A percentile compares a stretch with the other conserved stretches of the same genome.
phyloP scores from a whole-genome alignment of 2,888 invertebrate species.

The Hydrotaea diabolus region DNA sequence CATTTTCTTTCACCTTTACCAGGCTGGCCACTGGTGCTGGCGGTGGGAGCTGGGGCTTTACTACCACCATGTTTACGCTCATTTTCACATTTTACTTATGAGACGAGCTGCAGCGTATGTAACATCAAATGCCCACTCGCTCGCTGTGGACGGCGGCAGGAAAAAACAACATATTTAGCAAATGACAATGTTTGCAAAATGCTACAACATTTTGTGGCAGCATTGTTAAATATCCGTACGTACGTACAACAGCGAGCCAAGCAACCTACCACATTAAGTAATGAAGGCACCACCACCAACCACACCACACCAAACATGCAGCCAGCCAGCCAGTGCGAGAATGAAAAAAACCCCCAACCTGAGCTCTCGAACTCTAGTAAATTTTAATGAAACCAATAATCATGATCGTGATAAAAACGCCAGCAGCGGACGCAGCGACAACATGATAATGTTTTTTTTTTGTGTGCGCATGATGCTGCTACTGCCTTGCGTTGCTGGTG shows the following conservation, averaged over 20 bases:
- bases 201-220: conserved; percentile 69
- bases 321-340: conserved; percentile 46
- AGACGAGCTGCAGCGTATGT: conserved; percentile 24
- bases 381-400: conserved; percentile 68
- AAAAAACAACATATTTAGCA: conserved; percentile 78
- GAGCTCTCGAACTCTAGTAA: conserved; percentile 53
- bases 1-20: conserved; percentile 18
- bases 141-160: conserved; percentile 54
- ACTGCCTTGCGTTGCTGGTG: conserved; percentile 18
- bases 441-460: conserved; percentile 59
- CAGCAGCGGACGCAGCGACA: conserved; percentile 36
- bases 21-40: not conserved
- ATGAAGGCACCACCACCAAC: conserved; percentile 51
- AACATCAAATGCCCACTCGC: conserved; percentile 23
- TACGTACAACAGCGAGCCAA: not conserved
- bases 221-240: conserved; percentile 17
- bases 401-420: conserved; percentile 57
- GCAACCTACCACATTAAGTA: conserved; percentile 46
- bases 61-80: conserved; percentile 66
- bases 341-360: conserved; percentile 38
- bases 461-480: not conserved
- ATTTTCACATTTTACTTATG: conserved; percentile 65
- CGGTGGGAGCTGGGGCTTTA: conserved; percentile 38
- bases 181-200: conserved; percentile 74
- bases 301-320: no score